Base-by-base conservation (phyloP, 2,113 vertebrate species). In the Hoplias malabaricus region DNA sequence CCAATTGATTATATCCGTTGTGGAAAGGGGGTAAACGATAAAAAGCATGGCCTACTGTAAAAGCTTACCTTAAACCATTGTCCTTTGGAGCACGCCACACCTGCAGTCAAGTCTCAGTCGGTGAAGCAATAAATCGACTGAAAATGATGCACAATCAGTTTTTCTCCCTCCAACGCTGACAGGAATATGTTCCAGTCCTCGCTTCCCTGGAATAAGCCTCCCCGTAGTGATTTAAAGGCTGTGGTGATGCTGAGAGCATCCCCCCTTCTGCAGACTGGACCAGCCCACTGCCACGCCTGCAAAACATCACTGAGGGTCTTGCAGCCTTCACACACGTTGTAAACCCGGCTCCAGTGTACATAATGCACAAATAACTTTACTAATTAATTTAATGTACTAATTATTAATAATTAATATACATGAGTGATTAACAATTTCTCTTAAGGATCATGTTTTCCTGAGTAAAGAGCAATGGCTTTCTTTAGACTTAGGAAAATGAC, bases 221-320 rank as follows among this genome's bases (percentile, higher is more conserved):
- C 70, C 61, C 42, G 40, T 72, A 61, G 23, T 59, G 29, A 23
- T 69, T 46, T 23, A 33, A 42, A 19, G 71, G 42, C 63, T 46
- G 23, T 27, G 38, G 27, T 23, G 46, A n/a, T 31, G 12, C n/a
- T n/a, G n/a, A 57, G 65, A 38, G 38, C 73, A 76, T 83, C 73
- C 75, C 75, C 82, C 84, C 33, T 82, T 19, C 70, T 31, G 85
- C 80, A 70, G 82, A 62, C 76, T 82, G 86, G 89, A 84, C 88
- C 90, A 87, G 85, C 91, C 91, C 90, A 89, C 87, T 84, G 89
- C 91, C 90, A 92, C 91, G 89, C 91, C 91, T 91, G 90, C 6
- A 4, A 10, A 31, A 5, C 54, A 21, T 43, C 38, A 13, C 69
- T 19, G 23, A 43, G 14, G 43, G 38, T 10, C 31, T 71, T 11